phyloP scores from a whole-genome alignment of 2,113 vertebrate species.

The Talpa occidentalis region DNA sequence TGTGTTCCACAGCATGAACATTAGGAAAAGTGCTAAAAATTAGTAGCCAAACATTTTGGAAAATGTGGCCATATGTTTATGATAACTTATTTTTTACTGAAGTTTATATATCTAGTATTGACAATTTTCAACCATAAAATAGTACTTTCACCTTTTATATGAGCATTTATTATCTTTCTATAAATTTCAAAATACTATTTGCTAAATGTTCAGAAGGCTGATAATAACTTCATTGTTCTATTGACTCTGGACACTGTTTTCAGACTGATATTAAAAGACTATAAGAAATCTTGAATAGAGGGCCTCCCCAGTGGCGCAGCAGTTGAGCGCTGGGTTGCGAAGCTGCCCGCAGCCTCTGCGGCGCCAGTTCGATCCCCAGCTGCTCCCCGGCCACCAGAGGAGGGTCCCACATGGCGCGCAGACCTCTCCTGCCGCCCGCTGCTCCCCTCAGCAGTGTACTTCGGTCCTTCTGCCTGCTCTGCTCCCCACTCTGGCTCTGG shows the following conservation, averaged over 20 bases:
- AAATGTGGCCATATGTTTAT: background rate
- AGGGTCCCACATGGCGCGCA: too few relatives aligned
- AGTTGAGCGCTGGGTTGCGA: too few relatives aligned
- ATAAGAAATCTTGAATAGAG: background rate
- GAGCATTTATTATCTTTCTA: background rate
- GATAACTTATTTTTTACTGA: constrained; percentile 25
- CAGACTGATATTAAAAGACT: background rate
- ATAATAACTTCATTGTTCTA: background rate
- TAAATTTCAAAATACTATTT: constrained; percentile 22
- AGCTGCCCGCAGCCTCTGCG: too few relatives aligned
- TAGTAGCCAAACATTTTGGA: background rate
- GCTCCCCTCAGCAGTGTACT: too few relatives aligned
- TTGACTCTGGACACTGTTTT: constrained; percentile 6
- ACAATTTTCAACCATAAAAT: background rate
- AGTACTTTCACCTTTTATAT: background rate
- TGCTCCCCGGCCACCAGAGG: too few relatives aligned
- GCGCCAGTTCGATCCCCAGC: too few relatives aligned
- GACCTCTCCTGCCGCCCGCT: too few relatives aligned
- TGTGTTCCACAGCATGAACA: background rate
- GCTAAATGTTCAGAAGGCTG: background rate
- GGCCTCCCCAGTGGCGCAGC: too few relatives aligned
- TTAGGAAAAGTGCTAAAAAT: background rate
- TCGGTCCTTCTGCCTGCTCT: too few relatives aligned
- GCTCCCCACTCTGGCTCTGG: too few relatives aligned
- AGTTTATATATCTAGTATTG: background rate